phyloP scores from a whole-genome alignment of 2,113 vertebrate genomes.

The Embiotoca jacksoni region DNA sequence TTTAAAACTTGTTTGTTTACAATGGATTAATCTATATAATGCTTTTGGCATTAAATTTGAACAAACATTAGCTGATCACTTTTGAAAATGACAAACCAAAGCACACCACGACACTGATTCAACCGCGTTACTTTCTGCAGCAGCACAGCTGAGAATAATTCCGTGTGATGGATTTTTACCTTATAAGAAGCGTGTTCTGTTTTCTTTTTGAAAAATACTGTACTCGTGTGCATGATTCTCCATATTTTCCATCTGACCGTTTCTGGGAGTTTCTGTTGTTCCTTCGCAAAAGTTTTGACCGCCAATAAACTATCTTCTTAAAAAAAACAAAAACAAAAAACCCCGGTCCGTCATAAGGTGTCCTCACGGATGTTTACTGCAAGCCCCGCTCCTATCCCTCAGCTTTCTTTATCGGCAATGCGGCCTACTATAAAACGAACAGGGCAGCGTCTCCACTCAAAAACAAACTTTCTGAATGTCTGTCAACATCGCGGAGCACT shows the following conservation, averaged over 20 bases:
- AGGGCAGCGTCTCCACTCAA: not conserved
- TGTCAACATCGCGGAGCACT: slow-evolving; percentile 3
- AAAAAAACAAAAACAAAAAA: not conserved
- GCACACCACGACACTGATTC: not conserved
- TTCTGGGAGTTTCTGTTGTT: not conserved
- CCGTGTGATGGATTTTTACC: slow-evolving; percentile 15
- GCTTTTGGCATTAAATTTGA: no score
- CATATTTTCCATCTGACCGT: not conserved
- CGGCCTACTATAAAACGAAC: not conserved
- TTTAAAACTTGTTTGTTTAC: no score
- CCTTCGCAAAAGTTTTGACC: slow-evolving; percentile 16
- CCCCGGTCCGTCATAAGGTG: slow-evolving; percentile 24
- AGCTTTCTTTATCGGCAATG: not conserved
- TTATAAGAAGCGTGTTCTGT: not conserved
- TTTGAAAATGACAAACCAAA: no score
- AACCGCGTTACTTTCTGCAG: not conserved
- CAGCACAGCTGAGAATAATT: not conserved
- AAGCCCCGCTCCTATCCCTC: not conserved
- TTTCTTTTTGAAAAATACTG: not conserved
- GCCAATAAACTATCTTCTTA: slow-evolving; percentile 5
- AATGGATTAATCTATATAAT: no score
- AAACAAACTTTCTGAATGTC: slow-evolving; percentile 45
- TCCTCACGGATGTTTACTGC: slow-evolving; percentile 16
- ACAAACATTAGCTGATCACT: no score
- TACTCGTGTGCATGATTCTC: not conserved